phyloP scores from a whole-genome alignment of 1,140 invertebrate species.

The Drosophila obscura region DNA sequence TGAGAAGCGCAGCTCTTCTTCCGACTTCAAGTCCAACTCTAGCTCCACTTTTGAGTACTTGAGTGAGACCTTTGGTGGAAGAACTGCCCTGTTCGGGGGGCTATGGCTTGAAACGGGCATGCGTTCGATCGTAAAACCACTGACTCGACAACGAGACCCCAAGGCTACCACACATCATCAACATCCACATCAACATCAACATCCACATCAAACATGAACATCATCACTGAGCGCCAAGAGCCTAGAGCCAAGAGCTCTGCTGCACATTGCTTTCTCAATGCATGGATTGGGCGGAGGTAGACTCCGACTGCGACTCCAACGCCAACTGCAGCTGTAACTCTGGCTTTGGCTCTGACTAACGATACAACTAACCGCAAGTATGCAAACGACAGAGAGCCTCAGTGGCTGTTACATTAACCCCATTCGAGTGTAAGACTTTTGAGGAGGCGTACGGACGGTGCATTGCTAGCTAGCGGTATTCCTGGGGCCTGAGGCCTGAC shows the following conservation, averaged over 20 bases:
- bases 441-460: constrained; percentile 12
- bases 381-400: constrained; percentile 39
- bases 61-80: constrained; percentile 1
- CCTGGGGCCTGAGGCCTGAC: constrained; percentile 28
- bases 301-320: constrained; percentile 1
- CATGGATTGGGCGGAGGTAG: background rate
- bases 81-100: constrained; percentile 28
- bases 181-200: constrained; percentile 22
- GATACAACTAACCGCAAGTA: constrained; percentile 52
- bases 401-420: constrained; percentile 54
- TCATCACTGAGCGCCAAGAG: too few relatives aligned
- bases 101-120: constrained; percentile 32
- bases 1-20: background rate
- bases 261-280: constrained; percentile 35
- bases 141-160: constrained; percentile 32
- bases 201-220: background rate
- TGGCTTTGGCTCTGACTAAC: constrained; percentile 25
- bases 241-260: background rate
- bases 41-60: constrained; percentile 8
- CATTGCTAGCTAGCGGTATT: constrained; percentile 40
- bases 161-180: constrained; percentile 46
- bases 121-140: constrained; percentile 45
- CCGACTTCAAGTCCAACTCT: constrained; percentile 7
- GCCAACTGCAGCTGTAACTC: constrained; percentile 1
- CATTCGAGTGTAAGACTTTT: constrained; percentile 26